A percentile compares a stretch with the other conserved stretches of the same genome.
These are phyloP conservation scores for Mactra quadrangularis DNA, from an alignment of 1,140 invertebrate species.

Conservation along the genomic window DNA sequence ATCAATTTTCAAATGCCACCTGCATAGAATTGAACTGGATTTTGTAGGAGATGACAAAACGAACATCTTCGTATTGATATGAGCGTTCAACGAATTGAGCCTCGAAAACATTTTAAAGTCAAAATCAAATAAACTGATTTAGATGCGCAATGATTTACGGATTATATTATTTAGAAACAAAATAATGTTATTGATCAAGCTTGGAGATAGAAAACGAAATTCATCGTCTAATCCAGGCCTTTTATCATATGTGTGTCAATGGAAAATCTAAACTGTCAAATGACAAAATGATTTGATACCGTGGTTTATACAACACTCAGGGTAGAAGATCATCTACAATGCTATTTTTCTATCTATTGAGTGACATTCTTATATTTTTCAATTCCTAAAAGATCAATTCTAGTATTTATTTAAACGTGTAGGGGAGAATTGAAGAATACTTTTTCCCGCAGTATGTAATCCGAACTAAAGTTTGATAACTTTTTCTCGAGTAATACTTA, in stretches of 20 bases:
- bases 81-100: constrained; percentile 31
- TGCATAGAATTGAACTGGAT: constrained; percentile 60
- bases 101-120: constrained; percentile 57
- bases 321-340: constrained; percentile 41
- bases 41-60: constrained; percentile 49
- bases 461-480: constrained; percentile 59
- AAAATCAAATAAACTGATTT: constrained; percentile 64
- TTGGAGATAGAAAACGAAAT: constrained; percentile 59
- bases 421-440: constrained; percentile 51
- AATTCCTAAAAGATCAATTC: constrained; percentile 42
- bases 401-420: constrained; percentile 60
- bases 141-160: constrained; percentile 59
- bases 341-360: constrained; percentile 43
- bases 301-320: constrained; percentile 29
- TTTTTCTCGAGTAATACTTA: constrained; percentile 55
- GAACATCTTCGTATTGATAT: constrained; percentile 54
- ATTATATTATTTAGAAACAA: constrained; percentile 65
- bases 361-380: constrained; percentile 52
- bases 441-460: constrained; percentile 52
- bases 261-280: constrained; percentile 55
- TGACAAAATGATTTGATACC: constrained; percentile 59
- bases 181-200: constrained; percentile 61
- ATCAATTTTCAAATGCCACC: constrained; percentile 58
- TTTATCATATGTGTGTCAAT: constrained; percentile 61
- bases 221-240: constrained; percentile 52